Base-by-base conservation (phyloP, 2,113 vertebrate species). In the Notothenia coriiceps region DNA sequence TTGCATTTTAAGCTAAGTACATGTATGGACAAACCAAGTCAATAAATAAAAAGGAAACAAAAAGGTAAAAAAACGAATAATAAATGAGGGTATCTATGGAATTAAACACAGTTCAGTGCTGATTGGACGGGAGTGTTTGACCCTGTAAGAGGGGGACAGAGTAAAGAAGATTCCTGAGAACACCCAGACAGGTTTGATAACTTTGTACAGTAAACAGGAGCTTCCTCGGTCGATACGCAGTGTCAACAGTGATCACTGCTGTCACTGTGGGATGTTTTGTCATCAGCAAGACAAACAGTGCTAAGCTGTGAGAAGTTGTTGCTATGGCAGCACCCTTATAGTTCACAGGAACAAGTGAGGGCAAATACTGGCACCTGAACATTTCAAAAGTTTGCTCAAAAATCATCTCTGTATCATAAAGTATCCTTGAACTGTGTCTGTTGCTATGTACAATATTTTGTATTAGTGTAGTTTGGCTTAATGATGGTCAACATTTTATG, bases 221-320 rank as follows among this genome's bases (percentile, higher is more conserved):
- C 79, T 79, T 87, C 75, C 68, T 86, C 35, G 3, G 82, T 17
- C 33, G 71, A 88, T 78, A 77, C 25, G 66, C 79, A 85, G 79
- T 79, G 86, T 93, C 88, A 93, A 94, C 92, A 91, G n/a, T 43
- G 15, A 60, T 18, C 66, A 46, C 14, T 12, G 67, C 54, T 75
- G 70, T 80, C 88, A 76, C 67, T 51, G 60, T 86, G 86, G 61
- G 18, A 54, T 92, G 90, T 94, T 94, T 89, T 91, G 83, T 91
- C 92, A 93, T 91, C 74, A 88, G 79, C 76, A 83, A 67, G 65
- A 74, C 61, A 77, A 90, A 87, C 85, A 88, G 25, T 50, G 79
- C 63, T 79, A 77, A 91, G 65, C 71, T 44, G 61, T 33, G 43
- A 71, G 71, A 86, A 49, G 43, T 8, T 35, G 67, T 75, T 54